These are phyloP conservation scores for Andrena fulva DNA, from an alignment of 2,888 invertebrate species.

Conservation along the genomic window DNA sequence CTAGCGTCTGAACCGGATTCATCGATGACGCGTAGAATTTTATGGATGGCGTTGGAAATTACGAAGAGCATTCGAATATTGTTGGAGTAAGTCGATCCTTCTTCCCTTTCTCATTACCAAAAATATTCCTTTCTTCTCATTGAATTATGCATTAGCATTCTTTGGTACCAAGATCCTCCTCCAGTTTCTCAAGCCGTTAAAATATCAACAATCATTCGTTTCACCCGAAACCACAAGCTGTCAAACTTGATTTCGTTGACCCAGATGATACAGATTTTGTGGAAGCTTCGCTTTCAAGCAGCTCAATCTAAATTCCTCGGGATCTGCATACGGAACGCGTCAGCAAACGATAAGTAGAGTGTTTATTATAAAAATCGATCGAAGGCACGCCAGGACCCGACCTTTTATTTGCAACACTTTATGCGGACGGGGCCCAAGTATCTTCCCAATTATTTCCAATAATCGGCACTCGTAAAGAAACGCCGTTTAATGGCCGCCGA, in stretches of 20 bases:
- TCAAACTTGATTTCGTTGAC: background rate
- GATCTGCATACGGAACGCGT: background rate
- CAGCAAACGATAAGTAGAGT: background rate
- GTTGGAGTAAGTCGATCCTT: too few relatives aligned
- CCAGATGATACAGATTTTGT: too few relatives aligned
- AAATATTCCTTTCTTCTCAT: too few relatives aligned
- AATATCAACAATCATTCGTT: background rate
- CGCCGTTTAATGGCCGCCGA: constrained; percentile 9
- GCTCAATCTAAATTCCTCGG: background rate
- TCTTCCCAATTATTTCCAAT: constrained; percentile 26
- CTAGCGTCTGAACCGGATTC: constrained; percentile 26
- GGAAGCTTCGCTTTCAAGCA: background rate
- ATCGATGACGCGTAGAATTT: constrained; percentile 30
- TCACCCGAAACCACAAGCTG: background rate
- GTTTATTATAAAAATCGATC: background rate
- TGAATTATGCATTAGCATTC: too few relatives aligned
- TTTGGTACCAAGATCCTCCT: too few relatives aligned
- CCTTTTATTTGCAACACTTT: background rate
- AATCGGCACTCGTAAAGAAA: constrained; percentile 24
- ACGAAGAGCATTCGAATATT: too few relatives aligned
- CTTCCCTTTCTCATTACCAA: too few relatives aligned
- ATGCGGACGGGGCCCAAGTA: background rate
- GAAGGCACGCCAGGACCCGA: background rate
- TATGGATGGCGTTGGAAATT: background rate
- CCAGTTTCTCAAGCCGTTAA: too few relatives aligned